These are phyloP conservation scores for Phrynosoma blainvillii DNA, from an alignment of 2,113 vertebrate species.

Conservation along the genomic window DNA sequence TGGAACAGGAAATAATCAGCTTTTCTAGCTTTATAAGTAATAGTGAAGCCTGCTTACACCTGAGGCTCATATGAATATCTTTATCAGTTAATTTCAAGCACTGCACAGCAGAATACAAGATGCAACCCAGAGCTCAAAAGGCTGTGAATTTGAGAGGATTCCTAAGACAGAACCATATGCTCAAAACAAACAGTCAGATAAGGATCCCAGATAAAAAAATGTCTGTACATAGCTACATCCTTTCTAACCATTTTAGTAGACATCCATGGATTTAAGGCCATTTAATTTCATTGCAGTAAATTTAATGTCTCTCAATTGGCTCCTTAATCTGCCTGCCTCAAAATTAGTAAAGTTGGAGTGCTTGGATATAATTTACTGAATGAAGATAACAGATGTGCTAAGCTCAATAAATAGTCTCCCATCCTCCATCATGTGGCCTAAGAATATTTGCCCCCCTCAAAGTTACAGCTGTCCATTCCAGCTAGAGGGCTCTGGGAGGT, in stretches of 20 bases:
- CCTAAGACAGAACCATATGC: not conserved
- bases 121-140: not conserved
- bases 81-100: constrained; percentile 9
- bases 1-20: not conserved
- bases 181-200: not conserved
- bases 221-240: not conserved
- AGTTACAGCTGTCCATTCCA: not conserved
- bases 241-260: not conserved
- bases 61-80: not conserved
- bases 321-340: not conserved
- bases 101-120: not conserved
- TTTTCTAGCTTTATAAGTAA: not conserved
- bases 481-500: not conserved
- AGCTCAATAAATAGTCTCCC: not conserved
- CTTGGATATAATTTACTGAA: not conserved
- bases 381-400: not conserved
- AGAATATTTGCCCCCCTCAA: not conserved
- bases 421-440: not conserved
- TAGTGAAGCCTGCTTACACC: not conserved
- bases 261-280: not conserved
- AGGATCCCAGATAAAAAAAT: not conserved
- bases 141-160: not conserved
- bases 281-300: constrained; percentile 3
- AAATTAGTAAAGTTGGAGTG: not conserved
- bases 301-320: not conserved